Evolutionary conservation across 2,797 vertebrate genomes (phyloP).

Genomic region (Chelonia mydas): DNA sequence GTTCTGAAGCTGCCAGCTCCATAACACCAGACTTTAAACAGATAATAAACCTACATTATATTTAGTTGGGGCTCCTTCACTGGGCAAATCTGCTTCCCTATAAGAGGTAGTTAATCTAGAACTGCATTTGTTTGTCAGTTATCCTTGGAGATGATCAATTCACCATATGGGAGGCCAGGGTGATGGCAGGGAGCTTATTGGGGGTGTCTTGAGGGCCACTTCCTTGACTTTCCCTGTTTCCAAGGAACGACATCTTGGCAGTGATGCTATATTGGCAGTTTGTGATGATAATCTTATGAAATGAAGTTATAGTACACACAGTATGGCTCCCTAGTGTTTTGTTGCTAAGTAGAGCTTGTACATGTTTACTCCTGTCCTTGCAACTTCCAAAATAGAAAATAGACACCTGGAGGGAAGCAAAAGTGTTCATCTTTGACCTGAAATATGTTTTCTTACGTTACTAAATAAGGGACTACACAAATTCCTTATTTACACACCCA

Average conservation of each 20-base stretch:
- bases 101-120: constrained; percentile 41
- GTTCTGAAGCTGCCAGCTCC: not conserved
- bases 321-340: constrained; percentile 75
- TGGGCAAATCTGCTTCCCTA: constrained; percentile 9
- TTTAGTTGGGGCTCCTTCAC: not conserved
- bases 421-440: constrained; percentile 74
- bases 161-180: constrained; percentile 66
- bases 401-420: constrained; percentile 75
- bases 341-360: constrained; percentile 78
- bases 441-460: constrained; percentile 77
- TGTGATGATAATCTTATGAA: constrained; percentile 77
- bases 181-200: constrained; percentile 77
- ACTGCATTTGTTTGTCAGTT: constrained; percentile 50
- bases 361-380: constrained; percentile 73
- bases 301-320: constrained; percentile 77
- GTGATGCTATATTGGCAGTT: constrained; percentile 75
- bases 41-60: constrained; percentile 8
- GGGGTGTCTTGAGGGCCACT: constrained; percentile 74
- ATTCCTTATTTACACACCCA: constrained; percentile 76
- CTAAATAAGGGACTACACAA: constrained; percentile 74
- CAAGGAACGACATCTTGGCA: constrained; percentile 73
- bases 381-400: constrained; percentile 77
- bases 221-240: constrained; percentile 74
- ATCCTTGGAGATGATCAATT: constrained; percentile 53
- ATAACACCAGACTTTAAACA: constrained; percentile 9